phyloP scores from a whole-genome alignment of 2,888 invertebrate species.

The Drosophila seclusa region DNA sequence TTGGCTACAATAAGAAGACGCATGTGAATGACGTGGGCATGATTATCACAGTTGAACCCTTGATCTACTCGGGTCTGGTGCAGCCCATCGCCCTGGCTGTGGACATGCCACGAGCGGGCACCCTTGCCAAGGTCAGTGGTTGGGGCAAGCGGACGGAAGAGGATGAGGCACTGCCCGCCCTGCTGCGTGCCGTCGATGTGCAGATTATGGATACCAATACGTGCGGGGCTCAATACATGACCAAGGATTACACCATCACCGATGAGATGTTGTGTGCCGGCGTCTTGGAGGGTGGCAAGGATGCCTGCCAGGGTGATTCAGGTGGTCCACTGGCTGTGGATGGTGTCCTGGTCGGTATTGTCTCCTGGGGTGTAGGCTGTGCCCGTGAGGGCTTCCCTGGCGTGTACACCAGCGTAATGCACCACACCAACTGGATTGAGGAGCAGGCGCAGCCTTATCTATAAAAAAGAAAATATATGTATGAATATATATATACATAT shows the following conservation, averaged over 20 bases:
- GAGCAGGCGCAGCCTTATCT: constrained; percentile 67
- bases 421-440: constrained; percentile 68
- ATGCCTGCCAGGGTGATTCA: constrained; percentile 82
- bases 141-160: constrained; percentile 80
- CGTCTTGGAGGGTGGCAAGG: constrained; percentile 68
- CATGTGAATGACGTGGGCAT: constrained; percentile 87
- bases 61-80: constrained; percentile 84
- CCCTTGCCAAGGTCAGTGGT: constrained; percentile 74
- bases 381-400: constrained; percentile 78
- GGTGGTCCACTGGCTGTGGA: constrained; percentile 81
- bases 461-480: constrained; percentile 10
- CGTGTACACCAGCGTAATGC: constrained; percentile 73
- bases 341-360: constrained; percentile 74
- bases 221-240: constrained; percentile 85
- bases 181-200: constrained; percentile 86
- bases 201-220: constrained; percentile 85
- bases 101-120: constrained; percentile 57
- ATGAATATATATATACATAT: not conserved
- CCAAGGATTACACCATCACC: constrained; percentile 69
- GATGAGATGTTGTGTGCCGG: constrained; percentile 82
- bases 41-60: constrained; percentile 85
- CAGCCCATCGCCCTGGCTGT: constrained; percentile 83
- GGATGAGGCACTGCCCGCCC: constrained; percentile 61
- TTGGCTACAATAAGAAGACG: constrained; percentile 70
- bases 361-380: constrained; percentile 83